phyloP scores from a whole-genome alignment of 1,140 invertebrate species.

The Parapsyche elsis region DNA sequence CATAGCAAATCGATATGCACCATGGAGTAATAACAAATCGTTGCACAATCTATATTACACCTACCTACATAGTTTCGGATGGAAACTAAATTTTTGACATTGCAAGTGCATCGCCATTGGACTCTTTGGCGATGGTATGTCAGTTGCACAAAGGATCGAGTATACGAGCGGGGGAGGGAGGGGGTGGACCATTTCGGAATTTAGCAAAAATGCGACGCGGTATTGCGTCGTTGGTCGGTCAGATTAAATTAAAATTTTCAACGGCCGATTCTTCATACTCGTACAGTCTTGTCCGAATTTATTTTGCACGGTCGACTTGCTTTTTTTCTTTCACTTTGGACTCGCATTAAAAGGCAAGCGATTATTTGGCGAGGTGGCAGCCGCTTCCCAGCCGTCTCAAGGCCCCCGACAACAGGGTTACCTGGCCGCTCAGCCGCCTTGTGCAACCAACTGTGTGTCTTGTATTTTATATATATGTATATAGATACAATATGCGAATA shows the following conservation, averaged over 20 bases:
- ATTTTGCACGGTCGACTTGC: slow-evolving; percentile 36
- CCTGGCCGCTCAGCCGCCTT: not conserved
- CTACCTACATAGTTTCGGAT: not conserved
- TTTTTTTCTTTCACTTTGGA: slow-evolving; percentile 23
- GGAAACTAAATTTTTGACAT: no score
- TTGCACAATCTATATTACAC: not conserved
- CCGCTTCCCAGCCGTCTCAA: slow-evolving; percentile 41
- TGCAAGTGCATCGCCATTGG: no score
- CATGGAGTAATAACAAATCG: no score
- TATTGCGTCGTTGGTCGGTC: not conserved
- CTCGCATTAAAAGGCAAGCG: slow-evolving; percentile 32
- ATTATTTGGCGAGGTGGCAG: slow-evolving; percentile 34
- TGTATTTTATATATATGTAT: not conserved
- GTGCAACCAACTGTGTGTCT: not conserved
- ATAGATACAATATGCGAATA: not conserved
- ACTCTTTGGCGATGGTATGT: no score
- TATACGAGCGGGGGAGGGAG: not conserved
- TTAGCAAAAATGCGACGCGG: slow-evolving; percentile 5
- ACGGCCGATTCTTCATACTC: slow-evolving; percentile 27
- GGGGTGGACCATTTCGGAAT: not conserved
- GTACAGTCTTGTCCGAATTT: slow-evolving; percentile 2
- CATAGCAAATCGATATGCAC: not conserved
- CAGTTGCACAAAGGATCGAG: not conserved
- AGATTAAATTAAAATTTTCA: slow-evolving; percentile 20
- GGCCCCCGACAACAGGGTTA: slow-evolving; percentile 24